phyloP scores from a whole-genome alignment of 2,113 vertebrate species.

The Bos taurus region DNA sequence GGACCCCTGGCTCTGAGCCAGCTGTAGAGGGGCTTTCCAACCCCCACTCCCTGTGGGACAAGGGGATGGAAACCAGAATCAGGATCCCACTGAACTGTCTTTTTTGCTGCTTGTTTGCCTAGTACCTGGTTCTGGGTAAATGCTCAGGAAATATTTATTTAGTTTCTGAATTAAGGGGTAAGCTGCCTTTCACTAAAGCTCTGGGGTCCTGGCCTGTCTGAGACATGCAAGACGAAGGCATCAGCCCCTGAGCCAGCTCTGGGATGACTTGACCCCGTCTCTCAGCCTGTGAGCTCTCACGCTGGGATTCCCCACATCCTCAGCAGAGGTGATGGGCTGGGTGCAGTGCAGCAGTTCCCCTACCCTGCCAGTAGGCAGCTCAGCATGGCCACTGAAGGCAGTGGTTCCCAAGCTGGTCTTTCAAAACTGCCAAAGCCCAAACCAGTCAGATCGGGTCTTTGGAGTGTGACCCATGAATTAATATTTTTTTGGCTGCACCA shows the following conservation, averaged over 20 bases:
- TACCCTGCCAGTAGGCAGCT: rapidly evolving
- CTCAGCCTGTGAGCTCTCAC: not conserved
- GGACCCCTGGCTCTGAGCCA: not conserved
- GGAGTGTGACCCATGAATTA: not conserved
- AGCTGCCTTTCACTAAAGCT: not conserved
- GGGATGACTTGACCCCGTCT: not conserved
- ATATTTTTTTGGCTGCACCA: not conserved
- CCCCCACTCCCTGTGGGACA: not conserved
- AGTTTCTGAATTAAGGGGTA: not conserved
- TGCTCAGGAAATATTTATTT: not conserved
- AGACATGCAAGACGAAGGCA: too few relatives aligned
- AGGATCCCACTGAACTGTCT: not conserved
- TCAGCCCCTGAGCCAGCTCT: not conserved
- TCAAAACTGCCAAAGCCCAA: not conserved
- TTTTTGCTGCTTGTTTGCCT: not conserved
- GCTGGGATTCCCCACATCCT: not conserved
- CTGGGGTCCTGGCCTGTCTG: not conserved
- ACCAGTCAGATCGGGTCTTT: not conserved
- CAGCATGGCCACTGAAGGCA: not conserved
- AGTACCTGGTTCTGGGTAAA: not conserved
- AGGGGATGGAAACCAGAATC: not conserved
- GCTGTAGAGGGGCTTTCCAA: not conserved
- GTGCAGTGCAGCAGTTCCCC: rapidly evolving
- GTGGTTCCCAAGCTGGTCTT: not conserved
- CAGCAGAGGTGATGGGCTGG: rapidly evolving